Conservation (phyloP, 1,140 invertebrate genomes). For the Drosophila subpulchrella region DNA sequence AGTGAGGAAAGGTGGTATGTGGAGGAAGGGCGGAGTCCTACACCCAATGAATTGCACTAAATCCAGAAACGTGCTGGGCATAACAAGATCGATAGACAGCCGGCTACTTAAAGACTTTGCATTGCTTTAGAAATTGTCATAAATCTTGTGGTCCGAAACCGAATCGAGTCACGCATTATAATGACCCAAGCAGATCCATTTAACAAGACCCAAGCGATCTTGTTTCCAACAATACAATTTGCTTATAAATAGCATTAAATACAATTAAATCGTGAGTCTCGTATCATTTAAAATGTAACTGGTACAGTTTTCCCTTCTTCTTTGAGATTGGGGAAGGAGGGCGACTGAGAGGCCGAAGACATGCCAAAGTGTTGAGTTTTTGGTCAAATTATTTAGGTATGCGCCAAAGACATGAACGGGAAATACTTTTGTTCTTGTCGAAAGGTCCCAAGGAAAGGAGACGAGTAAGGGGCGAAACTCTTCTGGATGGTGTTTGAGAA, state of each 20-base stretch:
- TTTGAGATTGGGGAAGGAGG: not conserved
- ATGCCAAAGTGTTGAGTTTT: constrained; percentile 63
- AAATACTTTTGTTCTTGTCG: constrained; percentile 44
- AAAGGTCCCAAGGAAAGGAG: constrained; percentile 14
- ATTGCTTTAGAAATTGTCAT: constrained; percentile 64
- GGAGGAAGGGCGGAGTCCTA: constrained; percentile 27
- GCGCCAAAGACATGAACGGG: constrained; percentile 52
- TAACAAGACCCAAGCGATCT: constrained; percentile 11
- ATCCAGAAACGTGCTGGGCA: constrained; percentile 58
- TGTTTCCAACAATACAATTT: constrained; percentile 35
- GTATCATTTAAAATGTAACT: constrained; percentile 63
- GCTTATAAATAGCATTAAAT: constrained; percentile 58
- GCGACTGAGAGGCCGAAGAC: constrained; percentile 13
- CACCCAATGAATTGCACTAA: constrained; percentile 68
- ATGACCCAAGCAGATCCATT: constrained; percentile 32
- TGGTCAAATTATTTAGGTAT: constrained; percentile 64
- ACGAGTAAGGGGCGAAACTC: not conserved
- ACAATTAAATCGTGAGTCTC: constrained; percentile 37
- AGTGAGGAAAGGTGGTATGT: not conserved
- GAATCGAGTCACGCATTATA: constrained; percentile 61
- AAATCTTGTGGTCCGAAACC: constrained; percentile 52
- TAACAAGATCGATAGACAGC: constrained; percentile 41
- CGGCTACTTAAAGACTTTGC: constrained; percentile 49
- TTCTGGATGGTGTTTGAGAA: constrained; percentile 22
- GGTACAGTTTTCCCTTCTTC: constrained; percentile 31